Evolutionary conservation across 2,113 vertebrate species (phyloP), one percentile per base, ranked within the genome.

Genomic region (Ptilorrhoa leucosticta): DNA sequence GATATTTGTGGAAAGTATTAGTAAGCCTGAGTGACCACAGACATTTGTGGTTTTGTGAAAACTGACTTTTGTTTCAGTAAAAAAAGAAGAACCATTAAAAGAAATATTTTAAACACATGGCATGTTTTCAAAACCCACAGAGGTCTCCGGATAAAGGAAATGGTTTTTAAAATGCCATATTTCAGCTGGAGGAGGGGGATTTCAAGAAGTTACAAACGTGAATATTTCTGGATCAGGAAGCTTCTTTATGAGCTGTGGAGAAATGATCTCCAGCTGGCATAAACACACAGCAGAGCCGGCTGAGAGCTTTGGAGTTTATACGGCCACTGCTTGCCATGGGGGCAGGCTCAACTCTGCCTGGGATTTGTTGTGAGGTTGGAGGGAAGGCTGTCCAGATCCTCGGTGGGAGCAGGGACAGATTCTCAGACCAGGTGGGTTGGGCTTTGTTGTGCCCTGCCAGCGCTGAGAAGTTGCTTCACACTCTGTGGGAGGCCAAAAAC

Each of bases 1-100:
- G 53, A 89, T 69, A 50, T 48, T 44, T 85, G 75, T 87, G 71
- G 84, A 79, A 94, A 85, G 39, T 76, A 87, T 87, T 72, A 90
- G 66, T 70, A 89, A 84, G 50, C 37, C 33, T 50, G 42, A 95
- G 37, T 61, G 54, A 57, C 70, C 63, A 39, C 54, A 89, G 54
- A 72, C 9, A 26, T 63, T 61, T 91, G 61, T 82, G 81, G 57
- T 35, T 87, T 76, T 92, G 22, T 71, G 50, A 96, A 94, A 93
- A 89, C 28, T 84, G 68, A 45, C 39, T 91, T 87, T 71, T 73
- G 14, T 70, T 92, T 73, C 35, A 57, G 24, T 77, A 72, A 73
- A 86, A 95, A 83, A 44, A 58, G 6, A 31, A 42, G 65, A 53
- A 63, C 5, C 11, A 77, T 72, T 68, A 50, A 60, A 92, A 92